phyloP scores from a whole-genome alignment of 2,888 invertebrate genomes.

The Macrostomum cliftonense region DNA sequence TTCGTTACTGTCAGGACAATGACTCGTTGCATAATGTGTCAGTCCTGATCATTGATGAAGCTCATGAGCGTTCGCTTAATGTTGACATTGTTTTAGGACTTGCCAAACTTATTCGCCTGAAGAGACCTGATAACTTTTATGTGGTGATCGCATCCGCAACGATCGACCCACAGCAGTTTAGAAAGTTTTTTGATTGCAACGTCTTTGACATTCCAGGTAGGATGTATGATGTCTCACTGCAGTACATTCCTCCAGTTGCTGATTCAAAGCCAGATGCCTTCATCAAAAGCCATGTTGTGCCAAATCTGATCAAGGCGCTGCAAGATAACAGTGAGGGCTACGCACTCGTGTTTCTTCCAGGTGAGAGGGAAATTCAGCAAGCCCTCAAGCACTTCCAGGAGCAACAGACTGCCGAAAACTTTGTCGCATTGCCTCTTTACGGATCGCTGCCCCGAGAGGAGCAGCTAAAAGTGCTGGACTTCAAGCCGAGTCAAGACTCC shows the following conservation, averaged over 20 bases:
- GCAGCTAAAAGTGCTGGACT: conserved; percentile 73
- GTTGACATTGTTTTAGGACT: conserved; percentile 64
- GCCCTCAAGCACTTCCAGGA: too few species aligned
- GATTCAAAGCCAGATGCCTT: conserved; percentile 39
- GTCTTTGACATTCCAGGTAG: conserved; percentile 69
- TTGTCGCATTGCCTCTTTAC: conserved; percentile 45
- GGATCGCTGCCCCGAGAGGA: conserved; percentile 75
- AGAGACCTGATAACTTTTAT: conserved; percentile 53
- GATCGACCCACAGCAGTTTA: conserved; percentile 82
- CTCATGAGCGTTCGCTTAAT: conserved; percentile 82
- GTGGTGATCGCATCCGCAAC: conserved; percentile 87
- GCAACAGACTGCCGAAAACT: too few species aligned
- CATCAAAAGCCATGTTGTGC: conserved; percentile 65
- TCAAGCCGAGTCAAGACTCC: conserved; percentile 59
- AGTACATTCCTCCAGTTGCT: conserved; percentile 43
- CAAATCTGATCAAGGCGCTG: conserved; percentile 74
- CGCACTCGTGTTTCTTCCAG: not conserved
- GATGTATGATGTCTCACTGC: conserved; percentile 70
- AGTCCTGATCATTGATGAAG: conserved; percentile 83
- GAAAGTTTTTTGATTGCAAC: conserved; percentile 67
- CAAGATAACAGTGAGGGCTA: conserved; percentile 29
- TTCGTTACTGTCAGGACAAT: conserved; percentile 58
- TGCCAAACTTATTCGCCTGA: conserved; percentile 68
- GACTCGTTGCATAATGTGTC: conserved; percentile 58
- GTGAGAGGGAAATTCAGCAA: too few species aligned